Base-by-base conservation (phyloP, 2,888 invertebrate genomes). In the Alviniconcha strummeri region DNA sequence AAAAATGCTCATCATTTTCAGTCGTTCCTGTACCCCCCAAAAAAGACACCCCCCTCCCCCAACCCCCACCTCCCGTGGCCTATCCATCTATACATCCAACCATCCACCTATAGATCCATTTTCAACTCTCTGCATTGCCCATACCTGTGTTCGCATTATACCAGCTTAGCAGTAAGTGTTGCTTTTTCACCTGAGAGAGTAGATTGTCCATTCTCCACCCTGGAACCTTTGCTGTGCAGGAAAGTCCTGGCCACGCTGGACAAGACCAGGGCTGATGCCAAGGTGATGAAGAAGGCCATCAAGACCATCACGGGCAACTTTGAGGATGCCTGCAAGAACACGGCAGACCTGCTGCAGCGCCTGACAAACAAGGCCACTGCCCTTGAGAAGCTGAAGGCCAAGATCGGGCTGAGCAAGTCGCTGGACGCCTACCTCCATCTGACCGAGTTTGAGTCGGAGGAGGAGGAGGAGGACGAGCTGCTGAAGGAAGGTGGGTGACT, bases 371-470 rank as follows among this genome's bases (percentile, higher is more conserved):
- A 91, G 86, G 92, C 93, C n/a, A 94, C 93, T 8, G 86, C 88
- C 17, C 87, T 93, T 82, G 92, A 92, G 87, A 91, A 91, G 83
- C 85, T 92, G 84, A 92, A 92, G 85, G 91, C 92, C 17, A 90
- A 90, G 84, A 87, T 92, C 11, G 93, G 93, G 7, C 88, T 91
- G 74, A 90, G 92, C 83, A 91, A 91, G 55, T 91, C 92, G 5
- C 89, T 93, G 74, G 91, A 92, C 87, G 93, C 93, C n/a, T 93
- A 92, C 85, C 91, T 93, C 17, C 92, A 93, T 80, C 90, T 93
- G 17, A 92, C 91, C 80, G 92, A 93, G 84, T 88, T 93, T 87
- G 90, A 91, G 75, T 88, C 90, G 52, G 93, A 93, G 69, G 91
- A 91, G 56, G 90, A 91, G 60, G 92, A 92, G 77, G 92, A 92